phyloP scores from a whole-genome alignment of 1,140 invertebrate species.

The Oreohelix idahoensis region DNA sequence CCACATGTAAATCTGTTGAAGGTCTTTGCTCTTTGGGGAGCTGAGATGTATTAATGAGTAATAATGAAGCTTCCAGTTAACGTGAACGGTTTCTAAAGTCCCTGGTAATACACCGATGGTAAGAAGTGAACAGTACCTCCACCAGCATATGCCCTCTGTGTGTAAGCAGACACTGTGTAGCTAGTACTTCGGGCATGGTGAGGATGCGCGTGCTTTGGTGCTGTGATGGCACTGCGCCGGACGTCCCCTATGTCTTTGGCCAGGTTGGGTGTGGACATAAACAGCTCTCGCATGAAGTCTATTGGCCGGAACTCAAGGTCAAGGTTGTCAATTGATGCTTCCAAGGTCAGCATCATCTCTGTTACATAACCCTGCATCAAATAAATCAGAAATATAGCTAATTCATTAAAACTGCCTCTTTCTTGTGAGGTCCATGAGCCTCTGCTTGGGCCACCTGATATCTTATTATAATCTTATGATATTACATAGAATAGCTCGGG shows the following conservation, averaged over 20 bases:
- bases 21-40: no score
- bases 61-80: no score
- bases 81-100: no score
- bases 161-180: slow-evolving; percentile 83
- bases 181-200: slow-evolving; percentile 85
- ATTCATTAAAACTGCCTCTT: not conserved
- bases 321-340: slow-evolving; percentile 91
- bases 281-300: slow-evolving; percentile 81
- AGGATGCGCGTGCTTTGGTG: slow-evolving; percentile 54
- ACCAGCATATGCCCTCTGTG: slow-evolving; percentile 50
- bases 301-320: slow-evolving; percentile 68
- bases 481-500: no score
- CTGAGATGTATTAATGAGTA: no score
- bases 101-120: no score
- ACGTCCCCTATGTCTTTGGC: slow-evolving; percentile 81
- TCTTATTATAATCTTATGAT: no score
- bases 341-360: slow-evolving; percentile 93
- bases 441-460: no score
- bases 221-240: slow-evolving; percentile 62
- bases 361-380: slow-evolving; percentile 89
- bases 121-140: slow-evolving; percentile 39
- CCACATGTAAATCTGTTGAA: no score
- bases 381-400: not conserved
- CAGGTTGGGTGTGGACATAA: slow-evolving; percentile 95
- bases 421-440: no score